Evolutionary conservation across 2,888 invertebrate genomes (phyloP), one percentile per base, ranked within the genome.

Genomic region (Seira sanloemensis): DNA sequence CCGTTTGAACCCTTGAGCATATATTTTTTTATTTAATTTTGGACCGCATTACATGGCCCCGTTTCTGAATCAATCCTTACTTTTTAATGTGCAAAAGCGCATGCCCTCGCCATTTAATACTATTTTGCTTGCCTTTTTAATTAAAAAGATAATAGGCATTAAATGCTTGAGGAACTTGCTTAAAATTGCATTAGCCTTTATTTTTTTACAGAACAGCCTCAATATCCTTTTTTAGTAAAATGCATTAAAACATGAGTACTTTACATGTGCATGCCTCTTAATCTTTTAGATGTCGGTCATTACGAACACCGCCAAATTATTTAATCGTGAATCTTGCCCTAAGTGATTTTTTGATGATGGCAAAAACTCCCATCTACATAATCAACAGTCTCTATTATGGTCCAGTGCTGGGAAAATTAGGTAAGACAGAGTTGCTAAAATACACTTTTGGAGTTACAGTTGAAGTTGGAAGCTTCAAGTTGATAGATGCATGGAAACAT

Each of bases 321-420:
- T 91, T 96, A 68, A 94, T 96, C 24, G 93, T 95, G 75, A 96
- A 96, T 91, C 92, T 96, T 89, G 95, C 96, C 2, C 91, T 95
- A 65, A 95, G 95, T 89, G 96, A 96, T 91, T 93, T 94, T 87
- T 89, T 94, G 25, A 95, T 96, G 94, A 92, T 95, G 87, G 91
- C 93, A 74, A 95, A 95, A 91, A 94, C 94, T 78, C 95, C 95
- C 0, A 92, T 96, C 81, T 95, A 95, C 90, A 93, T 95, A 77
- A 94, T 94, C 91, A 96, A 96, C 91, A 94, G 95, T 65, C 93
- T 94, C 89, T 92, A 94, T 89, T 92, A 94, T 84, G 96, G 95
- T 9, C 96, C 96, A 1, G 95, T 94, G 0, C 91, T 95, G 21
- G 96, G 96, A 37, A 93, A 94, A 90, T 91, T 93, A 88, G 95